phyloP scores from a whole-genome alignment of 1,140 invertebrate species.

The Caenorhabditis inopinata region DNA sequence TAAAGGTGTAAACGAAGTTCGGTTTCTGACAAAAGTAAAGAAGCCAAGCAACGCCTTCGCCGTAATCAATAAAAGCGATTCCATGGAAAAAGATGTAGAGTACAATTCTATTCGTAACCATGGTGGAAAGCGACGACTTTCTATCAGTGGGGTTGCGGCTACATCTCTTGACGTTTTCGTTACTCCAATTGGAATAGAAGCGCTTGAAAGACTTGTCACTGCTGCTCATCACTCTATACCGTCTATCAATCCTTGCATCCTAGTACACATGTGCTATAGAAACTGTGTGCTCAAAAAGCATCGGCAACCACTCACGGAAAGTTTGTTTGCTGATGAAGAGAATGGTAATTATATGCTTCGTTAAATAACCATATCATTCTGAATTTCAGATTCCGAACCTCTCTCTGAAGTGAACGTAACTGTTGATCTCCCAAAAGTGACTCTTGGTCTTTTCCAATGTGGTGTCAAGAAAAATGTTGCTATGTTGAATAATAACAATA shows the following conservation, averaged over 20 bases:
- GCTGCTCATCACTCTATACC: slow-evolving; percentile 31
- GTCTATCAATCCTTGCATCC: slow-evolving; percentile 50
- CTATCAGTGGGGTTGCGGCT: not conserved
- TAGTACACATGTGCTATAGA: slow-evolving; percentile 52
- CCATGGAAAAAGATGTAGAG: not conserved
- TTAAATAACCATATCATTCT: too few species aligned
- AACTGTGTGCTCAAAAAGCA: slow-evolving; percentile 50
- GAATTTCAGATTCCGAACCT: not conserved
- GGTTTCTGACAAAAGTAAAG: not conserved
- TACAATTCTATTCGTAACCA: not conserved
- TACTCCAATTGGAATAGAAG: slow-evolving; percentile 52
- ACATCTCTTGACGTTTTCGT: slow-evolving; percentile 42
- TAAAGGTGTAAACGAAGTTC: not conserved
- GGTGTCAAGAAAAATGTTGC: slow-evolving; percentile 5
- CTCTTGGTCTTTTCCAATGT: not conserved
- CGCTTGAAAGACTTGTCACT: slow-evolving; percentile 39
- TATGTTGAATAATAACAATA: not conserved
- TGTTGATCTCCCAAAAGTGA: not conserved
- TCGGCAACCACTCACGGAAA: slow-evolving; percentile 52
- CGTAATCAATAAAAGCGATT: not conserved
- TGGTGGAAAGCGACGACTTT: not conserved
- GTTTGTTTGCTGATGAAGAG: slow-evolving; percentile 1
- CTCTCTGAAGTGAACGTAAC: not conserved
- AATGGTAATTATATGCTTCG: not conserved
- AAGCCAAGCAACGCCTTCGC: not conserved